Evolutionary conservation across 2,888 invertebrate species (phyloP), one percentile per base, ranked within the genome.

Genomic region (Pegoplata infirma): DNA sequence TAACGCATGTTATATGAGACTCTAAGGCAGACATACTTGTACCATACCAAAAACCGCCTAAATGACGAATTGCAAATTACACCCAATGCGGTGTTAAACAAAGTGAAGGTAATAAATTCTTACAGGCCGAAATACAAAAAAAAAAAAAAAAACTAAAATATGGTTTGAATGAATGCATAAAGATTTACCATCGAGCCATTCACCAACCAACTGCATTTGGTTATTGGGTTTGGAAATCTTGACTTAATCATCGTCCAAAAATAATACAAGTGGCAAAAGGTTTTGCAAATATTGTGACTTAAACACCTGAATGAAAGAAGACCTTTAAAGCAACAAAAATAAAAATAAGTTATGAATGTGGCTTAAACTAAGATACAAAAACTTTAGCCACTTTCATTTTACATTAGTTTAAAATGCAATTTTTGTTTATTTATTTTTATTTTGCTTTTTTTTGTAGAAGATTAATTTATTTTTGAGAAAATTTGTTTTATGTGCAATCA

Each of bases 51-150:
- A n/a, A n/a, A 61, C 63, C 75, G 68, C 49, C 69, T 72, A 80
- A 76, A 81, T 77, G 80, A 81, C 77, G 81, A 80, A 81, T 81
- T 80, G 80, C 77, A 81, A 81, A 81, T 81, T 80, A 81, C 73
- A 80, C 72, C 80, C 75, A 61, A 68, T 58, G 75, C 75, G 68
- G 75, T 76, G 75, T 76, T 69, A 76, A 76, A 76, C 68, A 76
- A 76, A 76, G 75, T 63, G 75, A 49, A 63, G 75, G 75, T 58
- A 76, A 76, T 76, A 76, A 76, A 76, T 76, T 68, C 56, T 49
- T 56, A n/a, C n/a, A n/a, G n/a, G 32, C 49, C 40, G 36, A 8
- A 56, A n/a, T n/a, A n/a, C 36, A 53, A 68, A 59, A 51, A 55
- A 32, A 51, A 25, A 25, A 25, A 25, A 25, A 40, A n/a, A 36